Evolutionary conservation across 2,888 invertebrate genomes (phyloP).

Genomic region (Nasonia oneida): DNA sequence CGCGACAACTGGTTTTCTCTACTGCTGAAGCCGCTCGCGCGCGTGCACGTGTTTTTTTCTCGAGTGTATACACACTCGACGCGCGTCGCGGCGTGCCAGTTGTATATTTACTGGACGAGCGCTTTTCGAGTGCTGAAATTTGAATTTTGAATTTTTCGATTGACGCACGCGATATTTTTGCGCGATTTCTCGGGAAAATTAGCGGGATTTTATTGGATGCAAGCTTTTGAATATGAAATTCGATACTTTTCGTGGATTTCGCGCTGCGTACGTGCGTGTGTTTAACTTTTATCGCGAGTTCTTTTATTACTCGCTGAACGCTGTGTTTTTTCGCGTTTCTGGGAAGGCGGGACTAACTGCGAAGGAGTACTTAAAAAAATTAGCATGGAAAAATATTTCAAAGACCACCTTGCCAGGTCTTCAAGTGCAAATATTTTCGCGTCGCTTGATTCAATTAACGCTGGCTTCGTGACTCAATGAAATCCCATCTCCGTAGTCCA

Average conservation of each 20-base stretch:
- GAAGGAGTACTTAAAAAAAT: neutral
- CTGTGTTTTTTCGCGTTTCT: neutral
- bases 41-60: conserved; percentile 31
- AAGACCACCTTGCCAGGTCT: neutral
- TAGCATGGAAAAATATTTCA: neutral
- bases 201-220: neutral
- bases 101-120: conserved; percentile 16
- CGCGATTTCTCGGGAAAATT: neutral
- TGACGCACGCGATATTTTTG: neutral
- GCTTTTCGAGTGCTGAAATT: conserved; percentile 29
- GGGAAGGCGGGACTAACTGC: neutral
- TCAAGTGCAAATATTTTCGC: neutral
- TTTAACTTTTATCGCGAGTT: neutral
- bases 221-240: neutral
- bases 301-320: neutral
- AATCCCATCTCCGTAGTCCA: neutral
- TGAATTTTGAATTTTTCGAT: conserved; percentile 9
- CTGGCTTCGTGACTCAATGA: neutral
- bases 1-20: conserved; percentile 54
- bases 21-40: neutral
- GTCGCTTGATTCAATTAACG: neutral
- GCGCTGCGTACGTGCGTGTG: neutral
- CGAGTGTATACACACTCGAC: conserved; percentile 6
- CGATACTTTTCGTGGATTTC: neutral
- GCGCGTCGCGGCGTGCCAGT: neutral